phyloP scores from a whole-genome alignment of 92 coral and sea anemone species.

The Muricea muricata region DNA sequence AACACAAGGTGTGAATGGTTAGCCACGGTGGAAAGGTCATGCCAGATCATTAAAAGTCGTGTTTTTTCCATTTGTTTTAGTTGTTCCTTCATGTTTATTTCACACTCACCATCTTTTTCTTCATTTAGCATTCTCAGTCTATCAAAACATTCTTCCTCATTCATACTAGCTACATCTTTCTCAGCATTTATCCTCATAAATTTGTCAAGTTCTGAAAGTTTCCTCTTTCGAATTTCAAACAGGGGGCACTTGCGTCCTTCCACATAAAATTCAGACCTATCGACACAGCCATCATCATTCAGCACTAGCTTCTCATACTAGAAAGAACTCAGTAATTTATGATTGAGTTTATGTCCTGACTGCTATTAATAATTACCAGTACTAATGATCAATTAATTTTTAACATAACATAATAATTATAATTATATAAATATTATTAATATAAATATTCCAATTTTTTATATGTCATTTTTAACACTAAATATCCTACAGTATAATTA shows the following conservation, averaged over 20 bases:
- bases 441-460: too few relatives aligned
- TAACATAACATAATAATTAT: too few relatives aligned
- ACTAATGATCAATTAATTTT: too few relatives aligned
- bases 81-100: constrained; percentile 38
- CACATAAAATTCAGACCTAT: not conserved
- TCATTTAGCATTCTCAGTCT: not conserved
- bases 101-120: not conserved
- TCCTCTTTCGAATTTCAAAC: not conserved
- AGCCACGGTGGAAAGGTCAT: constrained; percentile 64
- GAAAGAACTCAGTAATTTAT: too few relatives aligned
- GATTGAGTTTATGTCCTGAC: too few relatives aligned
- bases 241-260: constrained; percentile 9
- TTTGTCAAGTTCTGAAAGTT: not conserved
- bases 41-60: constrained; percentile 54
- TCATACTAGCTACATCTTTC: not conserved
- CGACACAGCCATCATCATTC: not conserved
- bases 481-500: too few relatives aligned
- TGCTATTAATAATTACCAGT: too few relatives aligned
- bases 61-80: constrained; percentile 37
- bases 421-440: too few relatives aligned
- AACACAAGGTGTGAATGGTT: constrained; percentile 63
- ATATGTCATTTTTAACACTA: too few relatives aligned
- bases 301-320: constrained; percentile 24
- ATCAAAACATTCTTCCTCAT: not conserved
- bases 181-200: not conserved